Percentiles rank a stretch among this genome's conserved stretches.
Conservation (phyloP, 2,797 vertebrate species). For the Amblyopsis hoosieri region DNA sequence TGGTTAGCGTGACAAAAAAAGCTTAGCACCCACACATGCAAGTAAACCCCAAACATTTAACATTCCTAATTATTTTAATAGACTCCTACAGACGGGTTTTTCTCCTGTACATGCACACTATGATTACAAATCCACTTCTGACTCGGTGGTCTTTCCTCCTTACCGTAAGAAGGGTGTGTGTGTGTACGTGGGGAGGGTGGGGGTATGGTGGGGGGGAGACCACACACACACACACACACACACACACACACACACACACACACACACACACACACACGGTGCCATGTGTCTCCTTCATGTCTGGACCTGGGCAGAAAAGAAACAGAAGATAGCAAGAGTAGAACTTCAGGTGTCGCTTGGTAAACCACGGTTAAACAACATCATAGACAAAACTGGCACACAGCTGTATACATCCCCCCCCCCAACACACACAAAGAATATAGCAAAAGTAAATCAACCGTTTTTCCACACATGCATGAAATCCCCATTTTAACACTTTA, state of each 20-base stretch:
- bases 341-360: slow-evolving; percentile 61
- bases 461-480: too few species aligned
- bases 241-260: slow-evolving; percentile 74
- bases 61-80: slow-evolving; percentile 1
- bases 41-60: neutral
- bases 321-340: slow-evolving; percentile 47
- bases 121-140: slow-evolving; percentile 28
- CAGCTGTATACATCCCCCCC: neutral
- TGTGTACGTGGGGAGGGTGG: slow-evolving; percentile 35
- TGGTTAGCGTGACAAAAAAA: slow-evolving; percentile 13
- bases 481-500: too few species aligned
- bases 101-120: slow-evolving; percentile 35
- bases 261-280: slow-evolving; percentile 33
- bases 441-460: neutral
- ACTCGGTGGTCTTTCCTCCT: slow-evolving; percentile 52
- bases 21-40: neutral
- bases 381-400: slow-evolving; percentile 16
- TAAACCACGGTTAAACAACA: slow-evolving; percentile 54
- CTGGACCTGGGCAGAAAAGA: slow-evolving; percentile 70
- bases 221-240: slow-evolving; percentile 63
- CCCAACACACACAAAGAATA: neutral
- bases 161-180: slow-evolving; percentile 49
- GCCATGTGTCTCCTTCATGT: slow-evolving; percentile 58
- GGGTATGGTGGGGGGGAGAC: slow-evolving; percentile 46
- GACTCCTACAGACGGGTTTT: slow-evolving; percentile 20